Evolutionary conservation across 1,140 invertebrate genomes (phyloP).

Genomic region (Globodera rostochiensis): DNA sequence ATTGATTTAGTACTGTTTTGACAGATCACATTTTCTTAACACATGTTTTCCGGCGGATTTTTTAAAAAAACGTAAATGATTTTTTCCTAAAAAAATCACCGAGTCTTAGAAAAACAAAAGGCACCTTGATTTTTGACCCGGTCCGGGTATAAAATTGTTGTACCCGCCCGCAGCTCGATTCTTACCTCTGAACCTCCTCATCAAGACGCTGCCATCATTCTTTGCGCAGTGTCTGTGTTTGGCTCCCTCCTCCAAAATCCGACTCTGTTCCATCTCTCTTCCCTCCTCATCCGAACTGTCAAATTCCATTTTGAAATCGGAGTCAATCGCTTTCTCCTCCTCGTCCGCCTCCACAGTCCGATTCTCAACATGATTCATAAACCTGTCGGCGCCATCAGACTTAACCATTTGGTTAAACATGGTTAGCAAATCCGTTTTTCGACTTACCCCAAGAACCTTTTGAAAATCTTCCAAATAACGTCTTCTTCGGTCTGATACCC

Average conservation of each 20-base stretch:
- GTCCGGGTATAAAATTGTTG: too few species aligned
- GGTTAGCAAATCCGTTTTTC: constrained; percentile 33
- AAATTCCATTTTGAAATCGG: constrained; percentile 51
- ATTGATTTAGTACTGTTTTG: not conserved
- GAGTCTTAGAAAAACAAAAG: too few species aligned
- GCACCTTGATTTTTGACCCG: too few species aligned
- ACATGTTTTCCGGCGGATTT: too few species aligned
- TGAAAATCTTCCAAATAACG: constrained; percentile 33
- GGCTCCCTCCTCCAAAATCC: constrained; percentile 29
- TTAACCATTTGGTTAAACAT: constrained; percentile 9
- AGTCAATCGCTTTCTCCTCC: constrained; percentile 36
- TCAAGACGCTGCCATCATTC: constrained; percentile 18
- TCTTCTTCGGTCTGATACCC: constrained; percentile 60
- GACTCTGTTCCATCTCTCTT: constrained; percentile 32
- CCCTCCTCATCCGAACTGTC: constrained; percentile 54
- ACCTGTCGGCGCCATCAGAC: constrained; percentile 38
- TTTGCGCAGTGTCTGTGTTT: constrained; percentile 23
- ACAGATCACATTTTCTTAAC: too few species aligned
- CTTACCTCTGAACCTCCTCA: constrained; percentile 25
- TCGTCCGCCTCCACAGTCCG: constrained; percentile 49
- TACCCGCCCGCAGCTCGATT: not conserved
- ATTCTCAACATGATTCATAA: constrained; percentile 52
- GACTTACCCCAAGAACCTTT: constrained; percentile 6
- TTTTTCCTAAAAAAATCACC: too few species aligned
- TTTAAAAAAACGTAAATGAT: too few species aligned